Base-by-base conservation (phyloP, 2,797 vertebrate genomes). In the Hoplostethus mediterraneus region DNA sequence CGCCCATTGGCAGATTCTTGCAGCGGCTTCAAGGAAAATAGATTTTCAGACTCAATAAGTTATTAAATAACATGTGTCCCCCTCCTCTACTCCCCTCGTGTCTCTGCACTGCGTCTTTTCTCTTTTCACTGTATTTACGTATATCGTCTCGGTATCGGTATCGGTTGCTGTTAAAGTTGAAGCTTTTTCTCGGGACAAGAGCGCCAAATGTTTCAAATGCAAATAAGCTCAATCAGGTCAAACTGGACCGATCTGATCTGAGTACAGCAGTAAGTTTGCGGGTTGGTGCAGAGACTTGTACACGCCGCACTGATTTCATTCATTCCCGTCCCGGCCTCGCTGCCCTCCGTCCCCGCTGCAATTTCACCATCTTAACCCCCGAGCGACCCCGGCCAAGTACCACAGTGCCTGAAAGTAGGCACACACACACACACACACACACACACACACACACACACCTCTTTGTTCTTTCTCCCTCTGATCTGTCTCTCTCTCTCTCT, bases 341-440 rank as follows among this genome's bases (percentile, higher is more conserved):
- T 9, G 63, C 71, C 85, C 81, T 79, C 69, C 33, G 66, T 54
- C 57, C 48, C 45, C 36, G 71, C 74, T 78, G 81, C 74, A 88
- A 86, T 89, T 83, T 82, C 85, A 78, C 61, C 80, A 36, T 64
- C 79, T 89, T 87, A 80, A 87, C 81, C 89, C 89, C 71, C 4
- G 0, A 2, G 63, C 47, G 73, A 87, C 83, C 84, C 12, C 0
- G 73, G 54, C 64, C 30, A 38, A 14, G n/a, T 3, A 53, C 8
- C 69, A 17, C 70, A 58, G n/a, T n/a, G n/a, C n/a, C n/a, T n/a
- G 42, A 62, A 67, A 55, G 49, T 3, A 61, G 64, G 3, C 48
- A 33, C 21, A 21, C 21, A n/a, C n/a, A n/a, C n/a, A n/a, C n/a
- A n/a, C 51, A 21, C 28, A 21, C 14, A 63, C 16, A 33, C 51